Conservation (phyloP, 2,797 vertebrate genomes). For the Moxostoma hubbsi region DNA sequence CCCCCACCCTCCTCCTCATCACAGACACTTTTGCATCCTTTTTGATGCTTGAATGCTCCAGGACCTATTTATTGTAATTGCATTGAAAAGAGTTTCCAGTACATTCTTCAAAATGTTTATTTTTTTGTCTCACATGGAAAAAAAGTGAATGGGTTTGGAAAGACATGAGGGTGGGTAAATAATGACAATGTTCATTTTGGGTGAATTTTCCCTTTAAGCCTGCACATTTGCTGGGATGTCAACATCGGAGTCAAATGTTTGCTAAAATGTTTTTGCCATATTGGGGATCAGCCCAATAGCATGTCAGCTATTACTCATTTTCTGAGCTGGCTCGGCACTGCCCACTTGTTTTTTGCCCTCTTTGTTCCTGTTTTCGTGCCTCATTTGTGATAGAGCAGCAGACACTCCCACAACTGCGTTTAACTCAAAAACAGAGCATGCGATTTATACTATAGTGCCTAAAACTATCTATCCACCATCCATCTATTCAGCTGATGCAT, state of each 20-base stretch:
- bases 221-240: background rate
- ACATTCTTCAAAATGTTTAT: no score
- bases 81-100: no score
- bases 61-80: no score
- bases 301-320: constrained; percentile 22
- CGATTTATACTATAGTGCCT: constrained; percentile 1
- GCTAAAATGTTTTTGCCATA: constrained; percentile 27
- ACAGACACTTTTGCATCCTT: no score
- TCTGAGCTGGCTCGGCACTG: constrained; percentile 2
- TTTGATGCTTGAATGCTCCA: no score
- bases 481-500: background rate
- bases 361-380: constrained; percentile 25
- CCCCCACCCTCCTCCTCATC: no score
- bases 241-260: constrained; percentile 22
- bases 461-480: no score
- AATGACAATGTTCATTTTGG: background rate
- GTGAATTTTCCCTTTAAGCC: background rate
- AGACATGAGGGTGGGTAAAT: background rate
- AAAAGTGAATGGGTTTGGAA: no score
- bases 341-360: background rate
- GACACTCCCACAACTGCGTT: constrained; percentile 20
- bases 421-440: background rate
- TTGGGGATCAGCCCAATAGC: background rate
- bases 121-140: no score
- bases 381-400: constrained; percentile 7